phyloP scores from a whole-genome alignment of 2,113 vertebrate species.

The Neogale vison region DNA sequence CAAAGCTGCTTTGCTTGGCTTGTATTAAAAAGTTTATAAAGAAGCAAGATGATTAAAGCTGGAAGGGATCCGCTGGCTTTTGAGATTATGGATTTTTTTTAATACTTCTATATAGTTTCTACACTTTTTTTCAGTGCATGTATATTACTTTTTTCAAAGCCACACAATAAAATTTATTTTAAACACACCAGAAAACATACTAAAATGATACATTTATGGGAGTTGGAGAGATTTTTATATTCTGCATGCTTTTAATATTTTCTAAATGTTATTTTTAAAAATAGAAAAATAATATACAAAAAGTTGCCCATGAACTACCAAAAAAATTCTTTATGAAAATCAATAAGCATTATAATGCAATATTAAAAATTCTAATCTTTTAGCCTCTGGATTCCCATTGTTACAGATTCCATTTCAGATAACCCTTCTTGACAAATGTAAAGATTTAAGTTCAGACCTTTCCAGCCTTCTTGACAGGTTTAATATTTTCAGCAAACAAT shows the following conservation, averaged over 20 bases:
- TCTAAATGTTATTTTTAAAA: not conserved
- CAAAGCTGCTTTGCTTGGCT: not conserved
- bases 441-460: not conserved
- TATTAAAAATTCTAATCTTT: slow-evolving; percentile 13
- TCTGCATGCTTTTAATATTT: not conserved
- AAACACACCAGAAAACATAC: not conserved
- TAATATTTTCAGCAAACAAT: not conserved
- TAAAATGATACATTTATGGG: not conserved
- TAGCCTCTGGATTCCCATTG: not conserved
- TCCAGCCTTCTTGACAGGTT: not conserved
- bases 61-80: not conserved
- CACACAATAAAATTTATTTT: not conserved
- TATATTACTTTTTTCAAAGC: slow-evolving; percentile 4
- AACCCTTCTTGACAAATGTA: not conserved
- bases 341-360: not conserved
- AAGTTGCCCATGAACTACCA: not conserved
- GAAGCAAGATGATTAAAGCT: not conserved
- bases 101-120: not conserved
- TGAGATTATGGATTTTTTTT: not conserved
- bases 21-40: not conserved
- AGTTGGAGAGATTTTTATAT: not conserved
- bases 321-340: not conserved
- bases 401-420: not conserved
- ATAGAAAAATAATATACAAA: not conserved
- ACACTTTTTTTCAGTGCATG: not conserved